Percentiles rank a stretch among this genome's conserved stretches.
phyloP scores from a whole-genome alignment of 2,113 vertebrate genomes.

The Silurus meridionalis region DNA sequence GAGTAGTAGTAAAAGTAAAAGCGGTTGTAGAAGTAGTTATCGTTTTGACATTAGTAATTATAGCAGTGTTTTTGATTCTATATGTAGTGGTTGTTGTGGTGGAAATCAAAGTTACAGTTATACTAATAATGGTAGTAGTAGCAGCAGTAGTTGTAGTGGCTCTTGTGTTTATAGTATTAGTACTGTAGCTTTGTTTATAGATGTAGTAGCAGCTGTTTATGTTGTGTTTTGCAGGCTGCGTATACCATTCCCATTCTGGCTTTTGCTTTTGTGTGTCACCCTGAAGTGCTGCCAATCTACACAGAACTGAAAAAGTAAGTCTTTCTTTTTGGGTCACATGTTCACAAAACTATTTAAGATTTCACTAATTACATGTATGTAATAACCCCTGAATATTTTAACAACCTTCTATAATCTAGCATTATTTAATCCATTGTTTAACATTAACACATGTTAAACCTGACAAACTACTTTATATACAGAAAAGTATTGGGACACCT shows the following conservation, averaged over 20 bases:
- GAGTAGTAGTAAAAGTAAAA: not conserved
- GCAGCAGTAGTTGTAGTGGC: not conserved
- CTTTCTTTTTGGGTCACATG: not conserved
- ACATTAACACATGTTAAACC: not conserved
- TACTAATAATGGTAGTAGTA: not conserved
- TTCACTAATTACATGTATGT: not conserved
- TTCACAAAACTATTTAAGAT: not conserved
- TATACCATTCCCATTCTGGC: conserved; percentile 80
- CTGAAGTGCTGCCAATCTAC: conserved; percentile 84
- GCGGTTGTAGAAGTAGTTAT: not conserved
- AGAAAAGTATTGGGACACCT: no score
- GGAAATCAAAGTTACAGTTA: not conserved
- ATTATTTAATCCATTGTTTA: not conserved
- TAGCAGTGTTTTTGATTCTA: not conserved
- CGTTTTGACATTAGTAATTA: not conserved
- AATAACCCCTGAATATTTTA: not conserved
- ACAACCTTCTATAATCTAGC: not conserved
- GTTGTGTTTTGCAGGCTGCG: conserved; percentile 68
- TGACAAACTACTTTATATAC: no score
- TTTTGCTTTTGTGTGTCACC: conserved; percentile 84
- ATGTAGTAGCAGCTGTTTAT: not conserved
- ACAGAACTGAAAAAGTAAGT: conserved; percentile 79
- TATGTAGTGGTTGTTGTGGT: not conserved
- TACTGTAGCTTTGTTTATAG: no score
- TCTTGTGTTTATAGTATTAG: no score